Conservation (phyloP, 2,888 invertebrate genomes). For the Dynastes maya region DNA sequence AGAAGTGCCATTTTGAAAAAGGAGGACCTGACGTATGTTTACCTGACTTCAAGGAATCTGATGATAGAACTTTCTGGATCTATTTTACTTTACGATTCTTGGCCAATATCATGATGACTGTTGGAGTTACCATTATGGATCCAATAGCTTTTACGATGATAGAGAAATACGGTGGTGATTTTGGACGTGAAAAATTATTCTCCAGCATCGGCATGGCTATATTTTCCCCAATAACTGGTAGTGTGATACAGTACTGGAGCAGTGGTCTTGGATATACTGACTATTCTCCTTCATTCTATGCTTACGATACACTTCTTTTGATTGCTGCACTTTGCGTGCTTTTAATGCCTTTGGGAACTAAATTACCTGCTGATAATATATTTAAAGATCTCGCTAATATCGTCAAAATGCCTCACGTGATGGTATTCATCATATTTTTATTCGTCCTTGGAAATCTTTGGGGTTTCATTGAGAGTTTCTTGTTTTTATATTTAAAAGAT, state of each 20-base stretch:
- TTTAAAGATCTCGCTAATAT: constrained; percentile 83
- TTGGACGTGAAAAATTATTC: constrained; percentile 85
- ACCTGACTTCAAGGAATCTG: constrained; percentile 85
- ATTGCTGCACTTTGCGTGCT: constrained; percentile 83
- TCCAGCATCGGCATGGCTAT: constrained; percentile 88
- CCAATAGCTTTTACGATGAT: constrained; percentile 90
- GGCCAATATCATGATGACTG: constrained; percentile 86
- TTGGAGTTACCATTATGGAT: constrained; percentile 91
- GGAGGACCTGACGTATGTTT: constrained; percentile 86
- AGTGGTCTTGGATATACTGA: constrained; percentile 82
- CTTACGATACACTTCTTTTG: constrained; percentile 82
- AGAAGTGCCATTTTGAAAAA: constrained; percentile 82
- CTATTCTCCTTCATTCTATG: constrained; percentile 91
- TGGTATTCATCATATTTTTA: constrained; percentile 85
- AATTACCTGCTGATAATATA: constrained; percentile 84
- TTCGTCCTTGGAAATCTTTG: constrained; percentile 89
- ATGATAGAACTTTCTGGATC: constrained; percentile 85
- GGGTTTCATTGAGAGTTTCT: constrained; percentile 92
- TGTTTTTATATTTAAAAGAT: constrained; percentile 89
- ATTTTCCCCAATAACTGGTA: constrained; percentile 86
- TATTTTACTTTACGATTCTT: constrained; percentile 87
- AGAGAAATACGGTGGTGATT: constrained; percentile 87
- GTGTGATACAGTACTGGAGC: constrained; percentile 83
- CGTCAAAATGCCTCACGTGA: constrained; percentile 84
- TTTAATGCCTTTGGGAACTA: constrained; percentile 85